Base-by-base conservation (phyloP, 2,797 vertebrate genomes). In the Etheostoma perlongum region DNA sequence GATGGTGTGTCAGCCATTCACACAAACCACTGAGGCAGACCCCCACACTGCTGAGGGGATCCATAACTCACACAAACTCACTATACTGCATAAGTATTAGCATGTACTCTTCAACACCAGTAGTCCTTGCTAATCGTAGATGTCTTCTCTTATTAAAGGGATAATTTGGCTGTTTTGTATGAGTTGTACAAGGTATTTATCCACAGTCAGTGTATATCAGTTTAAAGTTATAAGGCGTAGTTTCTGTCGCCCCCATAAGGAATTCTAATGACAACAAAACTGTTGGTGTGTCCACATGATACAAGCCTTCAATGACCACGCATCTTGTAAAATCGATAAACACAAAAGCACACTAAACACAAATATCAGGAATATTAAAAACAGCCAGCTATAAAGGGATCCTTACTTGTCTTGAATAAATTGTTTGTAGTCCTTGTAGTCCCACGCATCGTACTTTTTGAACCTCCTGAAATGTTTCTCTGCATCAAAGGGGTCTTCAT, bases 391-490 rank as follows among this genome's bases (percentile, higher is more conserved):
- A 8, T 4, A 19, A 36, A 49, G 12, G 23, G 12, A 6, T 30
- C 6, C 78, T 79, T 95, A 99, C 98, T 94, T 97, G 92, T 88
- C 94, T 91, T 98, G 97, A 27, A 97, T 81, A 88, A 98, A 99
- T 4, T 97, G 95, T 60, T 95, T 97, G 88, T 96, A 98, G 70
- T 98, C 96, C 79, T 90, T 94, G 88, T 96, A 94, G 85, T 95
- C 96, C 98, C 98, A 99, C 0, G 82, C 65, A 82, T 99, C 96
- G 0, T 94, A 99, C 75, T 95, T 96, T 86, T 96, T 95, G 89
- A 99, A 99, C 82, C 96, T 96, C 74, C 86, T 96, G 87, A 99
- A 99, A 85, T 99, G 98, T 18, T 97, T 97, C 76, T 98, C 97
- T 0, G 98, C 98, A 0, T 97, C 96, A 83, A 99, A 99, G 61